Base-by-base conservation (phyloP, 1,140 invertebrate genomes). In the Drosophila repletoides region DNA sequence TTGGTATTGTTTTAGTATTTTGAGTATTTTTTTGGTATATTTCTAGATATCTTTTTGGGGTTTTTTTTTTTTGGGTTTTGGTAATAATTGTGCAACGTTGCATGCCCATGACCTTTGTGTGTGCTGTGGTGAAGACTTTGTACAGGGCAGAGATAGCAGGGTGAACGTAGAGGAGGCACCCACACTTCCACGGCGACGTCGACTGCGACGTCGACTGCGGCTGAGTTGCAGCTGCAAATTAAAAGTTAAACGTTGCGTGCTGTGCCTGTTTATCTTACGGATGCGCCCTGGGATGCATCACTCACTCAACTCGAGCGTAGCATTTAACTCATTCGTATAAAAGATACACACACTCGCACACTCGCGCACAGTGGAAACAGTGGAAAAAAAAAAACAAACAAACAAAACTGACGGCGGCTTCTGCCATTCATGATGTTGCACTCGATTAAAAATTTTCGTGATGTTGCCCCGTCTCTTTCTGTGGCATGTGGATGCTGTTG, bases 291-390 rank as follows among this genome's bases (percentile, higher is more conserved):
- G 80, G 80, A 86, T 80, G 80, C 80, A 84, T 84, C 80, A 84
- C 80, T 84, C 80, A 84, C 79, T 86, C 80, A 84, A 80, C 80
- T 86, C 80, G 80, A 86, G 80, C 80, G 73, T 84, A 86, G 71
- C 75, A 86, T 86, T 84, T 86, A 86, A 84, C 80, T 84, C 79
- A 83, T 84, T 84, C 80, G 80, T 86, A 84, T 80, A 86, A 84
- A 86, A 86, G 71, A 84, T 86, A 80, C 65, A 60, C 49, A 63
- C 55, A 41, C 53, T 43, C 34, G 67, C 55, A 60, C 29, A 29
- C 6, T 38, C 58, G 34, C 26, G 34, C 59, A 55, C 41, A 34
- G 10, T 12, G 1, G 5, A 24, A 15, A 9, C 55, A 60, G 40
- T 51, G 36, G 53, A 15, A 36, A 46, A 52, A 52, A 73, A 70